These are phyloP conservation scores for Denticeps clupeoides DNA, from an alignment of 2,797 vertebrate species.

Conservation along the genomic window DNA sequence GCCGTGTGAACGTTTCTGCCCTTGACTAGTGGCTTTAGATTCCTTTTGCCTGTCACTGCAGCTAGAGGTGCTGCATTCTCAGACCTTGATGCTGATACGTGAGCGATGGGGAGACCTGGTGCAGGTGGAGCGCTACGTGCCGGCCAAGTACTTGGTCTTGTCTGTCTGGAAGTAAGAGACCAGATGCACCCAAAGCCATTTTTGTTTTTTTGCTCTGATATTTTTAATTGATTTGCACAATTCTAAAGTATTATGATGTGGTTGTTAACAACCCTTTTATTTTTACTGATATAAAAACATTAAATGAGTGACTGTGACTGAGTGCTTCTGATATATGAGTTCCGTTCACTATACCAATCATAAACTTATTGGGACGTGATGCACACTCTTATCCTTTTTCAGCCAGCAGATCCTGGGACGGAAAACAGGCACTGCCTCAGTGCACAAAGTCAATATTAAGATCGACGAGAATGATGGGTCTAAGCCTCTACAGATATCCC, in stretches of 20 bases:
- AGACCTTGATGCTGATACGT: conserved; percentile 90
- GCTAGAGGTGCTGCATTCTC: conserved; percentile 93
- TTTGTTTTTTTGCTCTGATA: background rate
- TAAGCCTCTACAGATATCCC: conserved; percentile 94
- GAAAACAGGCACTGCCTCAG: conserved; percentile 86
- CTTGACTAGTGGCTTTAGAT: conserved; percentile 73
- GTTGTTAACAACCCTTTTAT: too few species aligned
- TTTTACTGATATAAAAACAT: too few species aligned
- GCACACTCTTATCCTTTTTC: background rate
- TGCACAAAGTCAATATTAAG: conserved; percentile 94
- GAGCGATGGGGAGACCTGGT: conserved; percentile 98
- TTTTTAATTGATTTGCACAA: too few species aligned
- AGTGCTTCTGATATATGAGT: too few species aligned
- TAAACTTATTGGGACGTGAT: background rate
- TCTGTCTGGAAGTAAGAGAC: conserved; percentile 93
- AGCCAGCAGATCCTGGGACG: conserved; percentile 95
- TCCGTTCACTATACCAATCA: too few species aligned
- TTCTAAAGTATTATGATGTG: too few species aligned
- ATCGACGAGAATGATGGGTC: conserved; percentile 93
- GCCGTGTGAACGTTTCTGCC: conserved; percentile 16
- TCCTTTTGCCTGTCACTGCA: conserved; percentile 97
- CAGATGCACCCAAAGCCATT: background rate
- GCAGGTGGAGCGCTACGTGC: conserved; percentile 88
- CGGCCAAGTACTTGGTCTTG: conserved; percentile 89
- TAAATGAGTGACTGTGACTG: too few species aligned